Percentiles rank a stretch among this genome's conserved stretches.
phyloP scores from a whole-genome alignment of 64 coral and sea anemone genomes.

The Actinia equina region DNA sequence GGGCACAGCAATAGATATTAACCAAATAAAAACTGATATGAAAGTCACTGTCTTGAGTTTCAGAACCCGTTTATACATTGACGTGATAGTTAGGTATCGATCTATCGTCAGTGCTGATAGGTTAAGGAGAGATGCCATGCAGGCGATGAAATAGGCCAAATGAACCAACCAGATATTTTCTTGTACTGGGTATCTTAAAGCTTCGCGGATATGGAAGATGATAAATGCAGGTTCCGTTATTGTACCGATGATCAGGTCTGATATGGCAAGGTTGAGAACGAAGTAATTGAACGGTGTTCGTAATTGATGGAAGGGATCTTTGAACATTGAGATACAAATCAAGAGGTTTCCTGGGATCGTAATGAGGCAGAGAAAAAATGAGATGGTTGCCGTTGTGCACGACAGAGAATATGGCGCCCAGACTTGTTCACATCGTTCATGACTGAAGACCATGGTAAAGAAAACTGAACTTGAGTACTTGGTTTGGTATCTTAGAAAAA shows the following conservation, averaged over 20 bases:
- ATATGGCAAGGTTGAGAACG: conserved; percentile 64
- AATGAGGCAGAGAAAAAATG: conserved; percentile 52
- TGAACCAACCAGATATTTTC: conserved; percentile 38
- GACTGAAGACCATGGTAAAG: conserved; percentile 56
- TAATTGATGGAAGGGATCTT: conserved; percentile 71
- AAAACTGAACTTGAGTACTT: too few relatives aligned
- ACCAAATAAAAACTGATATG: conserved; percentile 60
- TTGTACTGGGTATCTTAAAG: conserved; percentile 18
- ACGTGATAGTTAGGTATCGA: conserved; percentile 76
- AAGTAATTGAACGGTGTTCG: conserved; percentile 89
- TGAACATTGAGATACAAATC: conserved; percentile 61
- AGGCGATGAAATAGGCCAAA: conserved; percentile 53
- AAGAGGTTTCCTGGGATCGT: conserved; percentile 88
- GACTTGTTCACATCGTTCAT: conserved; percentile 49
- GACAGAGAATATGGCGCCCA: conserved; percentile 60
- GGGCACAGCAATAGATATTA: conserved; percentile 42
- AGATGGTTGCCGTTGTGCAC: conserved; percentile 59
- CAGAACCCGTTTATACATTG: conserved; percentile 53
- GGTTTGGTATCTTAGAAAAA: too few relatives aligned
- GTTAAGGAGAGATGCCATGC: conserved; percentile 59
- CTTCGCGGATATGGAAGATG: conserved; percentile 57
- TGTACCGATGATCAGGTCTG: conserved; percentile 69
- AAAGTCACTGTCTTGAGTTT: conserved; percentile 39
- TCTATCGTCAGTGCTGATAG: conserved; percentile 65
- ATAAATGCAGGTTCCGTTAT: conserved; percentile 78